Evolutionary conservation across 2,797 vertebrate species (phyloP).

Genomic region (Pipistrellus kuhlii): DNA sequence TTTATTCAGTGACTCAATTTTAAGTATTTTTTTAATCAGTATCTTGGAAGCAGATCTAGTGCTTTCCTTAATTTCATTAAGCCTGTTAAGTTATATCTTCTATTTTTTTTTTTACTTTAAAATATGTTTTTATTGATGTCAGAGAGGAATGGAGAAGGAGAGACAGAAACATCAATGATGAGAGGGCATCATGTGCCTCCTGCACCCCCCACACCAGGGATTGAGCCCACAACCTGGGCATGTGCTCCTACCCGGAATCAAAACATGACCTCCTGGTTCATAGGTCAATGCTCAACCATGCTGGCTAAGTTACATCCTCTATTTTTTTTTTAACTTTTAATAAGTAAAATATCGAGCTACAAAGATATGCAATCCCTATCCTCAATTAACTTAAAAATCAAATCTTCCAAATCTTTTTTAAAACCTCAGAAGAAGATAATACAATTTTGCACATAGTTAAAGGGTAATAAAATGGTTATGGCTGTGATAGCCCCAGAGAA

Average conservation of each 20-base stretch:
- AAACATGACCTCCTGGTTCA: no score
- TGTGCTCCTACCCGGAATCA: no score
- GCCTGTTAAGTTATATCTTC: conserved; percentile 45
- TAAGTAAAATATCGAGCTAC: conserved; percentile 53
- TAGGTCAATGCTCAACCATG: no score
- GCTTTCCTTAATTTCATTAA: conserved; percentile 72
- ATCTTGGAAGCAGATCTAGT: conserved; percentile 60
- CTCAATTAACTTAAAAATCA: conserved; percentile 74
- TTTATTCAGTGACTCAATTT: conserved; percentile 70
- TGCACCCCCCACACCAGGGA: no score
- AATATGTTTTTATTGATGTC: no score
- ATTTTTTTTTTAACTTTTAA: conserved; percentile 37
- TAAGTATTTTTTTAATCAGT: conserved; percentile 67
- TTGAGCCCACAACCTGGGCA: no score
- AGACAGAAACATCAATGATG: no score
- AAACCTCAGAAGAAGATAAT: neutral
- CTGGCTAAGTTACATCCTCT: neutral
- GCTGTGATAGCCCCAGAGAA: neutral
- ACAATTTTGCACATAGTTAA: neutral
- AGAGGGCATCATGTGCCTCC: no score
- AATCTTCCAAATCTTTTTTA: conserved; percentile 47
- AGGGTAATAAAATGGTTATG: neutral
- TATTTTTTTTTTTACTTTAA: conserved; percentile 15
- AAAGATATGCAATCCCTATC: conserved; percentile 42
- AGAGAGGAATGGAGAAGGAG: neutral